These are phyloP conservation scores for Daktulosphaira vitifoliae DNA, from an alignment of 1,140 invertebrate genomes.

Conservation along the genomic window DNA sequence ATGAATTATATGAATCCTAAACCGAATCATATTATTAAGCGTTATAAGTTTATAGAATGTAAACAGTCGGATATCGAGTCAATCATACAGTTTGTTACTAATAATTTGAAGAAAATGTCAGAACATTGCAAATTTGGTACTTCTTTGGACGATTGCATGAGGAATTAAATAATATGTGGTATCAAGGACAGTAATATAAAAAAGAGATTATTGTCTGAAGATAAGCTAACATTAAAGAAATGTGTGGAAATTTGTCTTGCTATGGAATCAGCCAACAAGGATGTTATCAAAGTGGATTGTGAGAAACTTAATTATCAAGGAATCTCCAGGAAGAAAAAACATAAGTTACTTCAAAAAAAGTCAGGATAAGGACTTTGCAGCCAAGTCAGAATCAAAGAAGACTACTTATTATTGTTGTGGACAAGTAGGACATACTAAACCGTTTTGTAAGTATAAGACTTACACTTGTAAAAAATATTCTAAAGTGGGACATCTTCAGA, in stretches of 20 bases:
- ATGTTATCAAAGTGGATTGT: not conserved
- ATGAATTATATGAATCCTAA: not conserved
- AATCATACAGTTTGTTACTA: not conserved
- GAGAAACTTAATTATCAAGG: not conserved
- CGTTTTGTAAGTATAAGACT: not conserved
- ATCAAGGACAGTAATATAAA: not conserved
- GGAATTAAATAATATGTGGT: not conserved
- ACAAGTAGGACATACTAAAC: not conserved
- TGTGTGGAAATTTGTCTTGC: not conserved
- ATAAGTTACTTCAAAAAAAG: too few relatives aligned
- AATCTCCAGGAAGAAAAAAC: not conserved
- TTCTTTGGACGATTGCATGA: not conserved
- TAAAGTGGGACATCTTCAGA: not conserved
- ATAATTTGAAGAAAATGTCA: not conserved
- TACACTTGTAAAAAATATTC: not conserved
- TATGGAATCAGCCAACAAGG: not conserved
- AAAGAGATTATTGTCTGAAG: slow-evolving; percentile 3
- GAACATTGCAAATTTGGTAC: not conserved
- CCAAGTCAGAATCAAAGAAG: not conserved
- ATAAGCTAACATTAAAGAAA: not conserved
- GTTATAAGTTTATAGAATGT: not conserved
- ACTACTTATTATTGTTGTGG: not conserved
- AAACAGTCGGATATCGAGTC: not conserved
- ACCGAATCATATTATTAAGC: not conserved
- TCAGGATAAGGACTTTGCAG: not conserved